Evolutionary conservation across 2,797 vertebrate genomes (phyloP), one percentile per base, ranked within the genome.

Genomic region (Acanthis flammea): DNA sequence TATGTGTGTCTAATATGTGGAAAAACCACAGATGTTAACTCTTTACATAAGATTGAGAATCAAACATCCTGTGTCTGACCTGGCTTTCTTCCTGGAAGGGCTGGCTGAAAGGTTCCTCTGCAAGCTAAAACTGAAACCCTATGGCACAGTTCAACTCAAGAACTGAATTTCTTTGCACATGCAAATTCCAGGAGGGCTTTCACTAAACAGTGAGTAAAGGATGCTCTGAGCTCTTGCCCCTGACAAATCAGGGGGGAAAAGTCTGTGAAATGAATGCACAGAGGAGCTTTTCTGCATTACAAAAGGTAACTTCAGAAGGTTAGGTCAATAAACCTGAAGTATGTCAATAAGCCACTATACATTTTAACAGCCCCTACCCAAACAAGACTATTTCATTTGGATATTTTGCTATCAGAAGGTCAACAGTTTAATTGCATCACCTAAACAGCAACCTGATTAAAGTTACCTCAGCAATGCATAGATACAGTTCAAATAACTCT

Each of bases 341-440:
- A 76, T 6, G 1, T 76, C 80, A 92, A 47, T 78, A 83, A 83
- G 21, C 14, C 50, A 53, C 67, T 71, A 79, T 42, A 89, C 39
- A 62, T 89, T 95, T 95, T 88, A 91, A 93, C 42, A 92, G 33
- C 25, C 7, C 28, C 74, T 94, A 89, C 74, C 67, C 72, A 89
- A 93, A 95, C 53, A 89, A 74, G 54, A 39, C 31, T 41, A 51
- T 77, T 95, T 96, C 27, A 65, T 85, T 89, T 63, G 61, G 44
- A 55, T 51, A 80, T 62, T 86, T 94, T 87, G 50, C 61, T 63
- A 48, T 83, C 84, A 86, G 72, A 93, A 66, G 18, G 35, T 88
- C 37, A 93, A 67, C 25, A 93, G 57, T 80, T 80, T 93, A 94
- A 89, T 9, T 89, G 31, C 58, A 78, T 88, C 37, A 63, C 51